These are phyloP conservation scores for Trilocha varians DNA, from an alignment of 2,888 invertebrate species.

Conservation along the genomic window DNA sequence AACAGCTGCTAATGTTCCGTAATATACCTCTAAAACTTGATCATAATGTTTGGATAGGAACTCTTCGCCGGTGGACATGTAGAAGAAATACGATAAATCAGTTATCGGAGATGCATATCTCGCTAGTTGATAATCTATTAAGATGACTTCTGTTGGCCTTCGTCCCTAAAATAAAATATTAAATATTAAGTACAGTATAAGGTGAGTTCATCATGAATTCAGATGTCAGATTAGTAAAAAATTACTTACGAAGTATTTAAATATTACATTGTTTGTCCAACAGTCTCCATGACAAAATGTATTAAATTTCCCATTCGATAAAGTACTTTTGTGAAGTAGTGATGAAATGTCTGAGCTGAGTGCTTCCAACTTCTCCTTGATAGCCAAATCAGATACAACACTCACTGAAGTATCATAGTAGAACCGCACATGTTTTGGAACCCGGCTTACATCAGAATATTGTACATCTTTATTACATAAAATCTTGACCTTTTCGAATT, in stretches of 20 bases:
- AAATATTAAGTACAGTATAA: constrained; percentile 1
- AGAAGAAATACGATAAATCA: constrained; percentile 47
- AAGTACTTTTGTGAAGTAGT: constrained; percentile 36
- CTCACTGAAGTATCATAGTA: constrained; percentile 42
- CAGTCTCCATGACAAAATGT: constrained; percentile 52
- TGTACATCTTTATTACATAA: constrained; percentile 36
- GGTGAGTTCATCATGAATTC: neutral
- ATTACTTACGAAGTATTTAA: constrained; percentile 36
- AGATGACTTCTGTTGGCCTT: constrained; percentile 40
- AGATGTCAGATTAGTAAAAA: neutral
- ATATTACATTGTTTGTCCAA: constrained; percentile 50
- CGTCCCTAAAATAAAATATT: constrained; percentile 34
- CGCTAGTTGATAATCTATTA: constrained; percentile 43
- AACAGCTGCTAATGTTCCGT: constrained; percentile 42
- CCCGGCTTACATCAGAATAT: constrained; percentile 32
- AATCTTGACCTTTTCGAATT: constrained; percentile 31
- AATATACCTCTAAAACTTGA: constrained; percentile 38
- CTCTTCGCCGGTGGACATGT: constrained; percentile 40
- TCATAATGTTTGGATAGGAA: constrained; percentile 38
- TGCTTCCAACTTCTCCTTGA: constrained; percentile 28
- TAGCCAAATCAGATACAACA: constrained; percentile 28
- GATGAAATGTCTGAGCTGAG: constrained; percentile 30
- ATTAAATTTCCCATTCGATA: constrained; percentile 25
- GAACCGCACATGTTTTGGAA: constrained; percentile 31
- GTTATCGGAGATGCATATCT: constrained; percentile 48